Base-by-base conservation (phyloP, 2,113 vertebrate species). In the Melanocharis versteri region DNA sequence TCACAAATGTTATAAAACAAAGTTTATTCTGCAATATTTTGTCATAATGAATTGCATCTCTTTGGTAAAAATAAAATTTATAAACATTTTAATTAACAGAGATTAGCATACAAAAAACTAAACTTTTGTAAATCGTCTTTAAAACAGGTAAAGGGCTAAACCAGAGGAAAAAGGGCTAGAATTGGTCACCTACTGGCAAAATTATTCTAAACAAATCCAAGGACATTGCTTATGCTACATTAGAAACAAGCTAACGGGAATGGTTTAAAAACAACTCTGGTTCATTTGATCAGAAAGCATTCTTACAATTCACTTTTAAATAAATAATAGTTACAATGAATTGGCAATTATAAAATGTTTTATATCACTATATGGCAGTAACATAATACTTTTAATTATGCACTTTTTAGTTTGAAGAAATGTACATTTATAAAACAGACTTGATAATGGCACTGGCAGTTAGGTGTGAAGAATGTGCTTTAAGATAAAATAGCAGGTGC, bases 11-110 rank as follows among this genome's bases (percentile, higher is more conserved):
- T 98, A 98, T 98, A 98, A 99, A 99, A 99, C 98, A 99, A 99
- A 98, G 97, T 98, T 99, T 99, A 99, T 99, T 99, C 98, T 98
- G 98, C 98, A 99, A 99, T 99, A 99, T 98, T 99, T 99, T 98
- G 98, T 99, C 98, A 99, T 99, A 99, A 99, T 99, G 99, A 99
- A 99, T 99, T 99, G 99, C 98, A 99, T 99, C 98, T 99, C 99
- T 99, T 99, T 99, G 99, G 99, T 99, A 99, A 99, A 99, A 99
- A 99, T 99, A 99, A 99, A 99, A 98, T 99, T 99, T 99, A 99
- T 99, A 99, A 99, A 99, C 99, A 99, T 99, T 99, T 99, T 98
- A 98, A 99, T 99, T 98, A 99, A 99, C 99, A 99, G 98, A 99
- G 98, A 98, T 99, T 99, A 99, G 99, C 98, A 99, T 99, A 99